phyloP scores from a whole-genome alignment of 1,140 invertebrate species.

The Dendroctonus ponderosae region DNA sequence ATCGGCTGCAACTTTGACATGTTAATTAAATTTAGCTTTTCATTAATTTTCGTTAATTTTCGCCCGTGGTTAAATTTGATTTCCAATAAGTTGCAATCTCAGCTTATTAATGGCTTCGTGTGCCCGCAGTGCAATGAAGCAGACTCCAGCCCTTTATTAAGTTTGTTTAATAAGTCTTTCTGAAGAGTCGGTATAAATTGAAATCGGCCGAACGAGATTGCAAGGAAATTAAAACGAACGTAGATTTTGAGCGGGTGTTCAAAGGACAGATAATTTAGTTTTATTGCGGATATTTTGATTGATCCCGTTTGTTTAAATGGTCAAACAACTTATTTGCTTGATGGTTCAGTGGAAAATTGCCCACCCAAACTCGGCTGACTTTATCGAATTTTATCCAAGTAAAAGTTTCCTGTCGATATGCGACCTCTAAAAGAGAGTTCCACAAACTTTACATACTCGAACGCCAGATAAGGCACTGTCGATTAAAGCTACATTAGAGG shows the following conservation, averaged over 20 bases:
- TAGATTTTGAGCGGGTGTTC: neutral
- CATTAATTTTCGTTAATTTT: constrained; percentile 29
- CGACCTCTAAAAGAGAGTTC: constrained; percentile 14
- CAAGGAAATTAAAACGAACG: neutral
- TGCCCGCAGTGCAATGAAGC: constrained; percentile 15
- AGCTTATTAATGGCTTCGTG: constrained; percentile 23
- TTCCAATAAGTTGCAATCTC: constrained; percentile 24
- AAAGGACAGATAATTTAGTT: no score
- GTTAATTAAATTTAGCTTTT: constrained; percentile 24
- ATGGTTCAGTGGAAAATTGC: no score
- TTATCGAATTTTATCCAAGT: neutral
- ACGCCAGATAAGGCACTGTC: constrained; percentile 12
- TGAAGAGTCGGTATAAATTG: constrained; percentile 5
- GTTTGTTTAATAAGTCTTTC: constrained; percentile 21
- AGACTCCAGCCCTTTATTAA: constrained; percentile 16
- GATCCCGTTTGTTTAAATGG: no score
- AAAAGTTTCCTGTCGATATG: constrained; percentile 5
- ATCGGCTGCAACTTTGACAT: neutral
- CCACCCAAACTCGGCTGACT: no score
- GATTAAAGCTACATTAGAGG: constrained; percentile 16
- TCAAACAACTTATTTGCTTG: no score
- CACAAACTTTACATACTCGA: constrained; percentile 15
- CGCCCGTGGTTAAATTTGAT: constrained; percentile 22
- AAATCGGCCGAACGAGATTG: neutral
- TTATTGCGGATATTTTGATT: no score